A percentile compares a stretch with the other conserved stretches of the same genome.
phyloP scores from a whole-genome alignment of 23 tunicate genomes.

The Oikopleura dioica region DNA sequence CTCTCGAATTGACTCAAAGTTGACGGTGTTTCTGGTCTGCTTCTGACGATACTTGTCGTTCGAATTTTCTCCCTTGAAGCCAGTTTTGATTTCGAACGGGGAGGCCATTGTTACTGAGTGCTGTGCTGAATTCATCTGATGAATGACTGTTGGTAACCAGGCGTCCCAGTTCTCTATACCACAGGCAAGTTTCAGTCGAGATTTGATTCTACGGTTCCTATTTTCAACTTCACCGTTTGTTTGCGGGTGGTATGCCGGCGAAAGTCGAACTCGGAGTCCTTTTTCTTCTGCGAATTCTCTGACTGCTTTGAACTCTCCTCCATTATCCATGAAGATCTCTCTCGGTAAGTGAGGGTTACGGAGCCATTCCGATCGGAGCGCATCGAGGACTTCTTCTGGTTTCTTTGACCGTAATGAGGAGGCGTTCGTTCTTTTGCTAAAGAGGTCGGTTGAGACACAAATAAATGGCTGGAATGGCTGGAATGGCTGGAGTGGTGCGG shows the following conservation, averaged over 20 bases:
- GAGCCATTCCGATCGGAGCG: not conserved
- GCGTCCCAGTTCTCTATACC: not conserved
- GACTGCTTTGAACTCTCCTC: not conserved
- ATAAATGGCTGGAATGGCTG: not conserved
- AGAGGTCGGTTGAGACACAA: not conserved
- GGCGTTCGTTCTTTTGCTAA: not conserved
- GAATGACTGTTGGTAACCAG: not conserved
- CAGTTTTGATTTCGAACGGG: slow-evolving; percentile 4
- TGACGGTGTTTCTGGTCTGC: no score
- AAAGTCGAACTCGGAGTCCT: not conserved
- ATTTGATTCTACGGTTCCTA: not conserved
- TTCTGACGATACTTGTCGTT: no score
- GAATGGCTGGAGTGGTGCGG: not conserved
- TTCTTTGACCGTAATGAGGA: not conserved
- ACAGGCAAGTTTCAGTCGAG: not conserved
- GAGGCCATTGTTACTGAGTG: not conserved
- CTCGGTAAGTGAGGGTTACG: not conserved
- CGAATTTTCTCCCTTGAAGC: no score
- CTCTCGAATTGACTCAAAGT: no score
- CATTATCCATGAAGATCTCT: not conserved
- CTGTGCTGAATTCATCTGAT: not conserved
- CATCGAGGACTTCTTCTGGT: not conserved
- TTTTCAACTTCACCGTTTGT: not conserved
- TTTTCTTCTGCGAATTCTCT: not conserved
- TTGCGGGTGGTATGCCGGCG: not conserved